Base-by-base conservation (phyloP, 1,140 invertebrate species). In the Pararge aegeria region DNA sequence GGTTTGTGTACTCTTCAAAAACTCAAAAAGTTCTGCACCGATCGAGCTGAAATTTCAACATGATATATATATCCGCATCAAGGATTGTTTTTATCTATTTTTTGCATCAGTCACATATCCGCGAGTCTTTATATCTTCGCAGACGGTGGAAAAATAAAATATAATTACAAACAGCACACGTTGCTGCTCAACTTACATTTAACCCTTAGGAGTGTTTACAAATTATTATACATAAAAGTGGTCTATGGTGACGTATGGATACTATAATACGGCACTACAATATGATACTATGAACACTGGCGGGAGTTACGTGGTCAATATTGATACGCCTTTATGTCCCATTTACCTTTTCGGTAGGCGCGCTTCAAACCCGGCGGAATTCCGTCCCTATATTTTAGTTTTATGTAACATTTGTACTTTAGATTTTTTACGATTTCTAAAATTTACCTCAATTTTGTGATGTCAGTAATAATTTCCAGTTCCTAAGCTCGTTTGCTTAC, bases 271-370 rank as follows among this genome's bases (percentile, higher is more conserved):
- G 18, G 18, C 10, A 46, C 16, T 46, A 20, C 42, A 20, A 20
- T 46, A 46, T 46, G 42, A 20, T 46, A 78, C 68, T 62, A 73
- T 80, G 78, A 71, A 80, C 76, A 75, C 46, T 75, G 71, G 71
- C 74, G 73, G 67, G 73, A 44, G 49, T 48, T 53, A 40, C 70
- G 70, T 79, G 78, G 82, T 85, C 78, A 82, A 83, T 82, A 85
- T 82, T 85, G 82, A 83, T 85, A 82, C 70, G 73, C 68, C 69
- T 81, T 83, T 85, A 85, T 81, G 75, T 78, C 66, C 78, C 78
- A 81, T 81, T 85, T 81, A 83, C 78, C 70, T 83, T 85, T 83
- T 78, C 65, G 74, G 75, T 64, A 58, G 66, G 68, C 68, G 64
- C 59, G 62, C 66, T 59, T 66, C 70, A 62, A 34, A 58, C 58